Conservation (phyloP, 1,140 invertebrate species). For the Nasonia giraulti region DNA sequence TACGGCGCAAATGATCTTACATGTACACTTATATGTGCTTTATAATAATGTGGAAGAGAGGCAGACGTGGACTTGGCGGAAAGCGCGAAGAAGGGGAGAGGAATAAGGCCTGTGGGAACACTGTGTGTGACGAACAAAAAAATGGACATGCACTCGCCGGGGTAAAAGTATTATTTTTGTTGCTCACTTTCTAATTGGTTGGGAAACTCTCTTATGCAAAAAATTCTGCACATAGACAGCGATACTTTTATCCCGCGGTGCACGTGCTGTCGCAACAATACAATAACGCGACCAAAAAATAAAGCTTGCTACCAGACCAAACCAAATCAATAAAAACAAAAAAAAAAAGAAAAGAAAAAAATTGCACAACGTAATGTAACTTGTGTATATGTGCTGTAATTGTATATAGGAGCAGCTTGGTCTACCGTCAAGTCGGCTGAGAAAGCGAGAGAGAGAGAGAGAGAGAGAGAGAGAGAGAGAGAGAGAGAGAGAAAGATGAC, state of each 20-base stretch:
- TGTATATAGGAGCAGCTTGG: conserved; percentile 52
- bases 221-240: background rate
- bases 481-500: background rate
- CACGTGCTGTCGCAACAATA: background rate
- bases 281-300: conserved; percentile 6
- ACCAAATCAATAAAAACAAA: background rate
- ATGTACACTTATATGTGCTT: background rate
- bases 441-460: background rate
- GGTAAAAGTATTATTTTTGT: conserved; percentile 37
- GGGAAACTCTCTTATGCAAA: background rate
- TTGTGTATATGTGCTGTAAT: conserved; percentile 37
- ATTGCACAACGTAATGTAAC: conserved; percentile 48
- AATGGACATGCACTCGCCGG: background rate
- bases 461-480: background rate
- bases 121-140: background rate
- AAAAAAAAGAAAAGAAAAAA: background rate
- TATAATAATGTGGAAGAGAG: conserved; percentile 25
- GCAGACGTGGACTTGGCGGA: conserved; percentile 20
- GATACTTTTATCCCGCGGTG: conserved; percentile 46
- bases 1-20: background rate
- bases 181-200: background rate
- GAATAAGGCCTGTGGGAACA: background rate
- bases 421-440: conserved; percentile 42
- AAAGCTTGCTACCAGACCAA: background rate
- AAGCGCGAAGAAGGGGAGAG: conserved; percentile 37